These are phyloP conservation scores for Drosophila affinis DNA, from an alignment of 2,888 invertebrate genomes.

Conservation along the genomic window DNA sequence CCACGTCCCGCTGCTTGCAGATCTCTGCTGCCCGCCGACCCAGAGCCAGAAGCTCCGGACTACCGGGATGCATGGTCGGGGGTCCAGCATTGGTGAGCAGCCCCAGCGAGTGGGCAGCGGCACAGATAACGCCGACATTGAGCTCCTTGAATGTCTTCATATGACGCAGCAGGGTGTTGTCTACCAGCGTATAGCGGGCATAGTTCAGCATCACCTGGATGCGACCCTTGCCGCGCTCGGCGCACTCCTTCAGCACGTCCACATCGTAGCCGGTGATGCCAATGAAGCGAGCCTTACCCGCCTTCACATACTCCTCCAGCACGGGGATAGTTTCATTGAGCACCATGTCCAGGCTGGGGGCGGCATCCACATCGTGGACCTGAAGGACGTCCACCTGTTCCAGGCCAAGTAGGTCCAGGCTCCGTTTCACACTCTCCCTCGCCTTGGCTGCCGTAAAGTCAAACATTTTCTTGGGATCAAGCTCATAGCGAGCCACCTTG, in stretches of 20 bases:
- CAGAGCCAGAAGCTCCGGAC: constrained; percentile 83
- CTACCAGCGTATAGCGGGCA: constrained; percentile 91
- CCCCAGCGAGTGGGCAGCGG: constrained; percentile 92
- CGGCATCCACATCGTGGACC: constrained; percentile 96
- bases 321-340: constrained; percentile 94
- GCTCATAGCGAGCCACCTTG: constrained; percentile 94
- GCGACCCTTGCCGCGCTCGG: constrained; percentile 86
- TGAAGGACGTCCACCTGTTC: constrained; percentile 95
- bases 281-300: constrained; percentile 90
- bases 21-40: constrained; percentile 86
- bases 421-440: constrained; percentile 89
- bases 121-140: constrained; percentile 92
- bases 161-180: constrained; percentile 90
- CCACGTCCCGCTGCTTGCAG: constrained; percentile 87
- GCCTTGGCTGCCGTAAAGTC: constrained; percentile 92
- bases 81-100: constrained; percentile 90
- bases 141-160: constrained; percentile 85
- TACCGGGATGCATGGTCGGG: constrained; percentile 92
- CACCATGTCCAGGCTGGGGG: constrained; percentile 89
- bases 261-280: constrained; percentile 94
- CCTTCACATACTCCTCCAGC: constrained; percentile 88
- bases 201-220: constrained; percentile 86
- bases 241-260: constrained; percentile 88
- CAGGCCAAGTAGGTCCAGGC: constrained; percentile 89
- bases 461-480: constrained; percentile 89